Conservation (phyloP, 2,797 vertebrate species). For the Gymnopithys bicolor region DNA sequence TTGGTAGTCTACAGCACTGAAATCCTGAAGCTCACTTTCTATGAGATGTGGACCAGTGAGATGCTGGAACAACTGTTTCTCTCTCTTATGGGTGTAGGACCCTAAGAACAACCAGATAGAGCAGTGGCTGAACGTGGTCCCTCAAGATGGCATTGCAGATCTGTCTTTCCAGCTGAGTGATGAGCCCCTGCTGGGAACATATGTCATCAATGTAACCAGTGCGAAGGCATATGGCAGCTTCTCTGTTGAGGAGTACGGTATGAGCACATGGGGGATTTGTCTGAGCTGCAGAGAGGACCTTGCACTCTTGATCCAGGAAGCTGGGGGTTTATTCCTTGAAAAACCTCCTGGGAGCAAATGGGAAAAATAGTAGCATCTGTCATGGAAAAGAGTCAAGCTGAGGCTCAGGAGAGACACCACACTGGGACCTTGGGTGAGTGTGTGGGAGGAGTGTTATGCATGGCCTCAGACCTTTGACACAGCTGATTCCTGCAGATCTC, state of each 20-base stretch:
- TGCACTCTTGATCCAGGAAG: neutral
- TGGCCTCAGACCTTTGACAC: neutral
- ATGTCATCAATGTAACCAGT: constrained; percentile 70
- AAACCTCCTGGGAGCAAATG: neutral
- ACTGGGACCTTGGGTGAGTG: neutral
- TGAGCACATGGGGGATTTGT: accelerated
- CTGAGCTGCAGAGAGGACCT: neutral
- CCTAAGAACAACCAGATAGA: constrained; percentile 82
- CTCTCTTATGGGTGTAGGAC: constrained; percentile 75
- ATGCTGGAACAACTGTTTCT: neutral
- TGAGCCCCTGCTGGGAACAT: constrained; percentile 77
- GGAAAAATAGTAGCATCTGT: neutral
- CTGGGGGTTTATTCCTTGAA: neutral
- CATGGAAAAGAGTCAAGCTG: neutral
- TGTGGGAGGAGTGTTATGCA: neutral
- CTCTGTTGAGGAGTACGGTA: constrained; percentile 58
- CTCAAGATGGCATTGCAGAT: constrained; percentile 79
- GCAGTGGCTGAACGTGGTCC: constrained; percentile 81
- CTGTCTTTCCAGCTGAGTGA: constrained; percentile 78
- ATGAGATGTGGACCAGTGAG: neutral
- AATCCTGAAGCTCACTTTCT: neutral
- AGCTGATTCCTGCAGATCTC: neutral
- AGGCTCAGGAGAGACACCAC: neutral
- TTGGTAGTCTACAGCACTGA: neutral
- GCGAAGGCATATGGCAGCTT: constrained; percentile 12